Evolutionary conservation across 2,797 vertebrate species (phyloP).

Genomic region (Sebastes nivosus): DNA sequence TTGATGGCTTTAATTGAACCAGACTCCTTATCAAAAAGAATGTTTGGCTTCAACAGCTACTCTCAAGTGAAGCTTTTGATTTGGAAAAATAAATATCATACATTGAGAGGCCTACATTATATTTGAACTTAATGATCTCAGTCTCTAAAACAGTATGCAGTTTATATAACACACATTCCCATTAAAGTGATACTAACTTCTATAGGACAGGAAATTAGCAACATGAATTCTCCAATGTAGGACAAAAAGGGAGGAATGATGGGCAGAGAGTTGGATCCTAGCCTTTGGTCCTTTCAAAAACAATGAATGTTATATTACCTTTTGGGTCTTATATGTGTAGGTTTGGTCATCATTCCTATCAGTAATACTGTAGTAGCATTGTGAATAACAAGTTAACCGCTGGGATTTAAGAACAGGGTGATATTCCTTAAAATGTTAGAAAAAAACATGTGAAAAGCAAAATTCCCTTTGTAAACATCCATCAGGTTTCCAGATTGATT

Average conservation of each 20-base stretch:
- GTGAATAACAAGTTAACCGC: background rate
- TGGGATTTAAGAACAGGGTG: background rate
- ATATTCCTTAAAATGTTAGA: background rate
- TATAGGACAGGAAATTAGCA: background rate
- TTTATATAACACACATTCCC: background rate
- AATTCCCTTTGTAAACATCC: background rate
- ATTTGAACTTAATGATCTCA: constrained; percentile 6
- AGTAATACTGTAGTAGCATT: background rate
- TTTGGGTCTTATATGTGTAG: background rate
- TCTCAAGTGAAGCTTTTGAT: constrained; percentile 28
- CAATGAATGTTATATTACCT: background rate
- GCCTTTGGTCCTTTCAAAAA: background rate
- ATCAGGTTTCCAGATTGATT: background rate
- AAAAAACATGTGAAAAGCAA: background rate
- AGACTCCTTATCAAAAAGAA: constrained; percentile 56
- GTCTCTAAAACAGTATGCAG: background rate
- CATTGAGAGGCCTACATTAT: background rate
- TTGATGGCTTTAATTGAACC: constrained; percentile 45
- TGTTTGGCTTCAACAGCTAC: constrained; percentile 23
- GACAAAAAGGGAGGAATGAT: background rate
- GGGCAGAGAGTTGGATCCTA: background rate
- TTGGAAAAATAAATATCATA: constrained; percentile 24
- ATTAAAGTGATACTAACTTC: background rate
- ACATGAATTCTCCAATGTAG: background rate
- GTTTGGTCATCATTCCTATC: background rate